Percentiles rank a stretch among this genome's conserved stretches.
Evolutionary conservation across 1,140 invertebrate species (phyloP).

Genomic region (Eciton burchellii): DNA sequence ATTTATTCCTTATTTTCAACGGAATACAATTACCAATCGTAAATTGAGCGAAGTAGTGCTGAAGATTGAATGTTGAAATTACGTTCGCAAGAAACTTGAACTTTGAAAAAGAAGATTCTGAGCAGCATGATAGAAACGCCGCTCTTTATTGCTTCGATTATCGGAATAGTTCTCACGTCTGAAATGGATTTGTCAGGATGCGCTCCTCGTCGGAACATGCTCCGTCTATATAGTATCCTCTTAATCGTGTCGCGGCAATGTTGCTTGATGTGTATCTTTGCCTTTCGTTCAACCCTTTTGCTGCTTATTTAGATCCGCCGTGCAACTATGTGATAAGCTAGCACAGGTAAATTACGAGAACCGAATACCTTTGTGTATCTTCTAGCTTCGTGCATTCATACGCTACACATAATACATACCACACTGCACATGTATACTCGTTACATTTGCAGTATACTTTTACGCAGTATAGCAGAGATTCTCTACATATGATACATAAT

Average conservation of each 20-base stretch:
- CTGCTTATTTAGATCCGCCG: slow-evolving; percentile 66
- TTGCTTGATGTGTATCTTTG: slow-evolving; percentile 68
- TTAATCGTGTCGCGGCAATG: slow-evolving; percentile 56
- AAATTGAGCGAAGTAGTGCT: no score
- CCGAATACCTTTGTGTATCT: slow-evolving; percentile 53
- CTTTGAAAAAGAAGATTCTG: no score
- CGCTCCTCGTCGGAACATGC: slow-evolving; percentile 6
- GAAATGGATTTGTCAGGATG: slow-evolving; percentile 3
- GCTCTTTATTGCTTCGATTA: neutral
- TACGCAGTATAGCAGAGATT: slow-evolving; percentile 32
- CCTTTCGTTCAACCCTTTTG: slow-evolving; percentile 68
- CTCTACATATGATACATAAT: slow-evolving; percentile 3
- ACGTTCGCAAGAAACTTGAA: no score
- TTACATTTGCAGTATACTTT: slow-evolving; percentile 58
- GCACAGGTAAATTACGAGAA: slow-evolving; percentile 63
- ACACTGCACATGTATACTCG: slow-evolving; percentile 69
- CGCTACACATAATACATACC: slow-evolving; percentile 66
- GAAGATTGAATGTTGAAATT: no score
- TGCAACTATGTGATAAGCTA: slow-evolving; percentile 52
- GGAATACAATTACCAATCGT: no score
- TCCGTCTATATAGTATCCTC: slow-evolving; percentile 4
- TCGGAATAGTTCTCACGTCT: slow-evolving; percentile 10
- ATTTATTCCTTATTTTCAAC: no score
- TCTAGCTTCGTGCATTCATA: slow-evolving; percentile 74
- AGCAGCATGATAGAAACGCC: no score